Percentiles rank a stretch among this genome's conserved stretches.
phyloP scores from a whole-genome alignment of 2,797 vertebrate species.

The Cephalopachus bancanus region DNA sequence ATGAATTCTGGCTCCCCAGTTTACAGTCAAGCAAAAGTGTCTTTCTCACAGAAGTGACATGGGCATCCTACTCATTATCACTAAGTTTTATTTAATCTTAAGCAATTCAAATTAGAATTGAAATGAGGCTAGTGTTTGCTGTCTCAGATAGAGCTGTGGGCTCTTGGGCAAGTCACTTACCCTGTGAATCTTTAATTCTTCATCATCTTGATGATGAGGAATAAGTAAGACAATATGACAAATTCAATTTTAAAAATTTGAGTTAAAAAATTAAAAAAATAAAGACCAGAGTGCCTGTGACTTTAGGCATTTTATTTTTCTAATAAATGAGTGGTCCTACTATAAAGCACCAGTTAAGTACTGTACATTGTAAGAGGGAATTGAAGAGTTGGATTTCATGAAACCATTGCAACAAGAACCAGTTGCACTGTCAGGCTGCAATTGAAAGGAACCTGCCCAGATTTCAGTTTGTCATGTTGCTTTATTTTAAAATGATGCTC shows the following conservation, averaged over 20 bases:
- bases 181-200: neutral
- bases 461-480: slow-evolving; percentile 32
- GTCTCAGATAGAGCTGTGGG: neutral
- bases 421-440: neutral
- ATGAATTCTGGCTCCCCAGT: neutral
- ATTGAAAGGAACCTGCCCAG: slow-evolving; percentile 30
- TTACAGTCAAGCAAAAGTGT: neutral
- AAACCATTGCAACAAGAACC: slow-evolving; percentile 57
- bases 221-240: neutral
- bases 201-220: neutral
- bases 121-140: neutral
- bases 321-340: neutral
- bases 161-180: neutral
- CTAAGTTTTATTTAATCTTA: neutral
- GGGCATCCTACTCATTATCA: neutral
- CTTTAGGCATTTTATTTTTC: slow-evolving; percentile 9
- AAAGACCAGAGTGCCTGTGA: neutral
- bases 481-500: slow-evolving; percentile 55
- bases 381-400: slow-evolving; percentile 24
- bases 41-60: neutral
- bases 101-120: neutral
- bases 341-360: neutral
- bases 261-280: neutral
- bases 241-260: neutral
- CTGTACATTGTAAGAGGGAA: neutral